Conservation (phyloP, 1,140 invertebrate species). For the Eueides isabella region DNA sequence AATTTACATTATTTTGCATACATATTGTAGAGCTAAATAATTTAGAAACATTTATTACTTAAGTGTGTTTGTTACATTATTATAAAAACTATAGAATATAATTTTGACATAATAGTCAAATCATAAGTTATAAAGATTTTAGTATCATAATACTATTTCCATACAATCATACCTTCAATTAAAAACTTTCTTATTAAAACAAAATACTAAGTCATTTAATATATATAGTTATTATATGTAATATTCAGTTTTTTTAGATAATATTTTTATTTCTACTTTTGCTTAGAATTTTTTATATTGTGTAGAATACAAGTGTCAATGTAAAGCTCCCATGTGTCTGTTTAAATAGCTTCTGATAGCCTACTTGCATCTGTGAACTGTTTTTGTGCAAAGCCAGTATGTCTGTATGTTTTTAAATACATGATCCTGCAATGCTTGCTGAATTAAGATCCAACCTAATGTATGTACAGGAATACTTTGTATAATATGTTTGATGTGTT, state of each 20-base stretch:
- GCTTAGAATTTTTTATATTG: not conserved
- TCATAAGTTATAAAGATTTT: no score
- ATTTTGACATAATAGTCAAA: no score
- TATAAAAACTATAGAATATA: no score
- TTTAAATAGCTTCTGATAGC: conserved; percentile 9
- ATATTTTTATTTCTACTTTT: not conserved
- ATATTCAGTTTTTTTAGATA: not conserved
- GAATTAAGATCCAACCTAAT: not conserved
- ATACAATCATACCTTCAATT: no score
- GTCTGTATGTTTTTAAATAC: not conserved
- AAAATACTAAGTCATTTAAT: no score
- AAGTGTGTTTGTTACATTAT: no score
- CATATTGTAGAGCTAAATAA: no score
- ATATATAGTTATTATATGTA: no score
- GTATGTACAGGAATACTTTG: not conserved
- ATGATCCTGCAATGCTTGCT: conserved; percentile 4
- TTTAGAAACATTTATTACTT: no score
- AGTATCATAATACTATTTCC: no score
- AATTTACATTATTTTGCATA: not conserved
- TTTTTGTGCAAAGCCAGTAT: conserved; percentile 16
- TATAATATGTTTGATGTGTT: not conserved
- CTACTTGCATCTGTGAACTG: conserved; percentile 20
- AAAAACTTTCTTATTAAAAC: no score
- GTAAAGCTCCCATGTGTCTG: not conserved
- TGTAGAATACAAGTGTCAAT: not conserved